Evolutionary conservation across 2,113 vertebrate species (phyloP), one percentile per base, ranked within the genome.

Genomic region (Edolisoma coerulescens): DNA sequence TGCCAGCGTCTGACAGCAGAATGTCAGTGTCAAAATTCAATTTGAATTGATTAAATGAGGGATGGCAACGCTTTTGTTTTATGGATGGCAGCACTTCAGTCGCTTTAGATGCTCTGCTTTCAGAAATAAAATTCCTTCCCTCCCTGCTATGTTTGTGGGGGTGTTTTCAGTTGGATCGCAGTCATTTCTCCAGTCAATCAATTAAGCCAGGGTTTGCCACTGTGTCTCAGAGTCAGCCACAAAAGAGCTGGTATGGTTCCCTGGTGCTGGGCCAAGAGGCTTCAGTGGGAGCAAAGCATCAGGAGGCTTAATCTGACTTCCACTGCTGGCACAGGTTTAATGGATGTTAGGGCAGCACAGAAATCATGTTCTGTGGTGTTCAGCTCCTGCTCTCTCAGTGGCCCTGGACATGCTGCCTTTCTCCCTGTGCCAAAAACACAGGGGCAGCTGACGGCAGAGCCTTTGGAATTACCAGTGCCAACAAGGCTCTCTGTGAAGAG

Each of bases 21-120:
- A 95, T 71, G 84, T 94, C 96, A 97, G 89, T 92, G 84, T 96
- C 95, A 95, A 90, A 97, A 96, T 96, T 86, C 76, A 93, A 37
- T 97, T 95, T 96, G 84, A 90, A 85, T 80, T 94, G 90, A 96
- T 95, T 96, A 94, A 94, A 94, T 91, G 91, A 91, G 70, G 92
- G 89, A 96, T 96, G 94, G 96, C 93, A 96, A 92, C 92, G 74
- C 65, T 97, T 96, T 93, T 97, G 87, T 96, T 96, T 96, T 88
- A 95, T 89, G 75, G 86, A 97, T 97, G 94, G 96, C 96, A 97
- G 54, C 68, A 90, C 96, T 97, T 97, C 93, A 97, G 77, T 96
- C 73, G 0, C 68, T 93, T 91, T 90, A 86, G 89, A 93, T 91
- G 76, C 42, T 93, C 65, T 70, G 84, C 90, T 90, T 95, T 96